These are phyloP conservation scores for Xenentodon cancila DNA, from an alignment of 2,797 vertebrate genomes.

Conservation along the genomic window DNA sequence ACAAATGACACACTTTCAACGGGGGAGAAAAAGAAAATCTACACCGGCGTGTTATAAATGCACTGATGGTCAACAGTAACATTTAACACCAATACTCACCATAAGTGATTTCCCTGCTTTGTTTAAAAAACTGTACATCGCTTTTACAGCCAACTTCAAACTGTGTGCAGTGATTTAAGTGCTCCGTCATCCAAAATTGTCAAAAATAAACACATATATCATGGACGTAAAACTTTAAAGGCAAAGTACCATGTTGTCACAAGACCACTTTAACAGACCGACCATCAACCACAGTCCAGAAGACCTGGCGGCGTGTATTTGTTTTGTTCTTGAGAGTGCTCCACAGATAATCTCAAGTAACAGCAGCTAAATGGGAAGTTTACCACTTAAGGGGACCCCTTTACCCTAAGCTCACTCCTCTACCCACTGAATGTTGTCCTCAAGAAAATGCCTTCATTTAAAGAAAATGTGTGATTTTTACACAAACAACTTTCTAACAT, in stretches of 20 bases:
- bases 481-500: slow-evolving; percentile 74
- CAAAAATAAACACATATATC: neutral
- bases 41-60: too few relatives aligned
- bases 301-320: neutral
- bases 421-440: slow-evolving; percentile 8
- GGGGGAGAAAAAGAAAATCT: too few relatives aligned
- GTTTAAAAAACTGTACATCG: neutral
- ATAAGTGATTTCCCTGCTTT: neutral
- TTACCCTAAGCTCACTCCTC: neutral
- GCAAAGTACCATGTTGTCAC: neutral
- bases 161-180: slow-evolving; percentile 17
- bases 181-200: neutral
- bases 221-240: slow-evolving; percentile 3
- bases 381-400: neutral
- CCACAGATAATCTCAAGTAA: neutral
- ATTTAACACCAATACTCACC: neutral
- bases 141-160: slow-evolving; percentile 18
- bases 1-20: too few relatives aligned
- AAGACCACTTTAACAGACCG: neutral
- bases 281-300: neutral
- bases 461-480: slow-evolving; percentile 46
- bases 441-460: slow-evolving; percentile 39
- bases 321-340: neutral
- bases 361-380: slow-evolving; percentile 21
- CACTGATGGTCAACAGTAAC: too few relatives aligned